Evolutionary conservation across 1,140 invertebrate species (phyloP), one percentile per base, ranked within the genome.

Genomic region (Drosophila miranda): DNA sequence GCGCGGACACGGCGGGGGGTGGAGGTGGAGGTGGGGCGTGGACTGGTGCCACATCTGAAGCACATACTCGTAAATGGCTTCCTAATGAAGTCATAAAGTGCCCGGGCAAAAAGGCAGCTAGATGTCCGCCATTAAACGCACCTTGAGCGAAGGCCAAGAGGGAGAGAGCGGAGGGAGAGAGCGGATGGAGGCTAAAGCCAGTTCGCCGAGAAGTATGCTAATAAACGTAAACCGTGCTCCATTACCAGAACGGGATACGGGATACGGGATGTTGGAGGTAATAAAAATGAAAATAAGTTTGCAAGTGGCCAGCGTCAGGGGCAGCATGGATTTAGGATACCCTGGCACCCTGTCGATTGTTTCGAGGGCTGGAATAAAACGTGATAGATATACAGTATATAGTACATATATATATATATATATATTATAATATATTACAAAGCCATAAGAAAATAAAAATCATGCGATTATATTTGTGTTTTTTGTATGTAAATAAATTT

Each of bases 21-120:
- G 16, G 16, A 16, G 16, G 16, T 16, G 16, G 16, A 16, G 16
- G 42, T 8, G 38, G 41, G 49, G 8, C 28, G 61, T 19, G 19
- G 19, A 19, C 2, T 19, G 51, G 28, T 38, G 16, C 14, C 9
- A 50, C 57, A 57, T 21, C 57, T 55, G 51, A 64, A 51, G 58
- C 52, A 57, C 72, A 67, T 59, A 80, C 73, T 80, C 72, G 63
- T 80, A 76, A 84, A 86, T 84, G 77, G 57, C 77, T 59, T 52
- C 41, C 77, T 86, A 84, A 84, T 84, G 82, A 84, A 84, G 80
- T 84, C 80, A 70, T 84, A 84, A 84, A 84, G 77, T 73, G 80
- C 68, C 77, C 50, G 60, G 73, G 51, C 11, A 38, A 9, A 46
- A 38, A 43, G 59, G 67, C 79, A 83, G 70, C 75, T 82, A 78